Percentiles rank a stretch among this genome's conserved stretches.
Evolutionary conservation across 2,797 vertebrate species (phyloP).

Genomic region (Xenopus petersii): DNA sequence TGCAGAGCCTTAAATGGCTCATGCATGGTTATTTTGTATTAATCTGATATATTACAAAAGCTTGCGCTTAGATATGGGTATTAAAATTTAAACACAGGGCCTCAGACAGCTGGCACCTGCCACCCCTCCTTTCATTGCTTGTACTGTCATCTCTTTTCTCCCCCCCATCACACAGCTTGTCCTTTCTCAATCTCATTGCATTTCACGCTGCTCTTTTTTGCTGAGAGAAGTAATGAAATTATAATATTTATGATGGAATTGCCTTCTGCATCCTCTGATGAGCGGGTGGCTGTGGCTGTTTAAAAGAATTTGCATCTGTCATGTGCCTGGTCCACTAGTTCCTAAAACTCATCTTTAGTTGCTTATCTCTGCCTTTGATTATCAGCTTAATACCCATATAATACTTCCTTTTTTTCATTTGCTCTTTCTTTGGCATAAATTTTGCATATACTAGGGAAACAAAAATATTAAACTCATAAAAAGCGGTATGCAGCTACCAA

Average conservation of each 20-base stretch:
- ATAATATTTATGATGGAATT: constrained; percentile 63
- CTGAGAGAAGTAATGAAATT: constrained; percentile 67
- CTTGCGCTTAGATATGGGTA: constrained; percentile 35
- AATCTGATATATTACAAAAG: constrained; percentile 45
- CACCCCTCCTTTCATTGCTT: constrained; percentile 19
- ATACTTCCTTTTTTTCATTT: no score
- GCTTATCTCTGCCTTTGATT: not conserved
- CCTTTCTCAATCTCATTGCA: constrained; percentile 58
- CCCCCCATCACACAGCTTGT: constrained; percentile 30
- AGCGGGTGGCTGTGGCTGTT: constrained; percentile 30
- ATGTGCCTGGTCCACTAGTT: constrained; percentile 11
- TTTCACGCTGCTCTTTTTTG: constrained; percentile 61
- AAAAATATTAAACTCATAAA: no score
- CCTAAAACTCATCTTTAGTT: not conserved
- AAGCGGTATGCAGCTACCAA: no score
- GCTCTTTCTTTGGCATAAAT: no score
- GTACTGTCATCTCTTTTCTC: constrained; percentile 1
- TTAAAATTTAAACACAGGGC: constrained; percentile 44
- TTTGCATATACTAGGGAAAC: no score
- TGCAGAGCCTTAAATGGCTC: constrained; percentile 4
- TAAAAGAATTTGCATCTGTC: constrained; percentile 31
- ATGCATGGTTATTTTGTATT: constrained; percentile 29
- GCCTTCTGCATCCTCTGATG: constrained; percentile 40
- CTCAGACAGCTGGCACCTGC: constrained; percentile 47
- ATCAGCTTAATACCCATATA: not conserved